Conservation (phyloP, 2,113 vertebrate species). For the Thamnophis sirtalis region DNA sequence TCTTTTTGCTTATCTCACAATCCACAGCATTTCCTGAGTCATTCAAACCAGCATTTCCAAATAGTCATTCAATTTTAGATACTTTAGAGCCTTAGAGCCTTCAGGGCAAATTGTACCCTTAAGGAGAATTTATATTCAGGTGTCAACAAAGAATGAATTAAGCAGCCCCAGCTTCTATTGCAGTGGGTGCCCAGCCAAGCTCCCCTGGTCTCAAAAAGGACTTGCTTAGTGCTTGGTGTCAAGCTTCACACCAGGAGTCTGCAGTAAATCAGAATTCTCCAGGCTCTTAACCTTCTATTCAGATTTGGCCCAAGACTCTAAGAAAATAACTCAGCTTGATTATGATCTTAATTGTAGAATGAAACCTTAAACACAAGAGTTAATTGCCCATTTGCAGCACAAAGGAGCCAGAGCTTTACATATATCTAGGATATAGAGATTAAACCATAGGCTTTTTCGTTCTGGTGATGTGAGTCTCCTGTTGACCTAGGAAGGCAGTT, state of each 20-base stretch:
- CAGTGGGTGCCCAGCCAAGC: background rate
- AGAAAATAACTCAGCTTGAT: background rate
- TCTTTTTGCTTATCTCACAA: background rate
- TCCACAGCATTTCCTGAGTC: background rate
- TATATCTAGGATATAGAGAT: background rate
- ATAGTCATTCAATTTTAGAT: background rate
- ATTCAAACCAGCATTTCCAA: background rate
- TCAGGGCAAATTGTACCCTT: background rate
- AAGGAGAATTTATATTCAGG: background rate
- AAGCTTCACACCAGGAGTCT: background rate
- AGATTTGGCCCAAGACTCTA: background rate
- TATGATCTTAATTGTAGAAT: background rate
- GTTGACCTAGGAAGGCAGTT: background rate
- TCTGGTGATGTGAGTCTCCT: background rate
- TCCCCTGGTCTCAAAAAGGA: background rate
- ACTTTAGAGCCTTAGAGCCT: background rate
- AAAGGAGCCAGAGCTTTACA: background rate
- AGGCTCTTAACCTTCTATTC: background rate
- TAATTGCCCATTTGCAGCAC: background rate
- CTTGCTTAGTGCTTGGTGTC: background rate
- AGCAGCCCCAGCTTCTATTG: background rate
- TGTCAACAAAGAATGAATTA: background rate
- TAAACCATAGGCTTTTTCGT: background rate
- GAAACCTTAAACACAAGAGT: background rate
- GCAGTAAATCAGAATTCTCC: background rate